Conservation (phyloP, 2,888 invertebrate genomes). For the Parthenolecanium corni region DNA sequence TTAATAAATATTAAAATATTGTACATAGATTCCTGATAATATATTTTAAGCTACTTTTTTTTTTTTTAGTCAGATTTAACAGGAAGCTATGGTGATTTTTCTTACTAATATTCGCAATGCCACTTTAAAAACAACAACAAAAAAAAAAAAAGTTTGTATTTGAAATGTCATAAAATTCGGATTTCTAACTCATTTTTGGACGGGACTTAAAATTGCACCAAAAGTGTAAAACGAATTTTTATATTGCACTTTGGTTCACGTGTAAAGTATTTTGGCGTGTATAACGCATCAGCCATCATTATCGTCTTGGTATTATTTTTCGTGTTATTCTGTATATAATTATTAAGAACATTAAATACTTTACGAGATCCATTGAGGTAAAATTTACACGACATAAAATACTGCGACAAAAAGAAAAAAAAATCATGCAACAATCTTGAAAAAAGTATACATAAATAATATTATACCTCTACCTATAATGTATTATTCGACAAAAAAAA, state of each 20-base stretch:
- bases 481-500: too few relatives aligned
- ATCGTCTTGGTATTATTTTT: neutral
- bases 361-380: slow-evolving; percentile 20
- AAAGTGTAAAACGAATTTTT: neutral
- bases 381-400: slow-evolving; percentile 2
- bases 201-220: neutral
- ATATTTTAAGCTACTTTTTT: neutral
- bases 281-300: neutral
- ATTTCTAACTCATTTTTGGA: neutral
- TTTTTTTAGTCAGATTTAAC: too few relatives aligned
- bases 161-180: too few relatives aligned
- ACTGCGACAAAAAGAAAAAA: too few relatives aligned
- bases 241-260: slow-evolving; percentile 1
- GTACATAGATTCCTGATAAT: neutral
- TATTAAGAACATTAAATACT: slow-evolving; percentile 13
- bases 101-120: too few relatives aligned
- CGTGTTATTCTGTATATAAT: neutral
- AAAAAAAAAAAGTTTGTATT: neutral
- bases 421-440: neutral
- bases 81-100: too few relatives aligned
- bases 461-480: neutral
- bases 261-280: neutral
- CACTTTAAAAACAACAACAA: too few relatives aligned
- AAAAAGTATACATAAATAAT: neutral
- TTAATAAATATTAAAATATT: neutral